phyloP scores from a whole-genome alignment of 2,888 invertebrate genomes.

The Mesorhabditis sp. region DNA sequence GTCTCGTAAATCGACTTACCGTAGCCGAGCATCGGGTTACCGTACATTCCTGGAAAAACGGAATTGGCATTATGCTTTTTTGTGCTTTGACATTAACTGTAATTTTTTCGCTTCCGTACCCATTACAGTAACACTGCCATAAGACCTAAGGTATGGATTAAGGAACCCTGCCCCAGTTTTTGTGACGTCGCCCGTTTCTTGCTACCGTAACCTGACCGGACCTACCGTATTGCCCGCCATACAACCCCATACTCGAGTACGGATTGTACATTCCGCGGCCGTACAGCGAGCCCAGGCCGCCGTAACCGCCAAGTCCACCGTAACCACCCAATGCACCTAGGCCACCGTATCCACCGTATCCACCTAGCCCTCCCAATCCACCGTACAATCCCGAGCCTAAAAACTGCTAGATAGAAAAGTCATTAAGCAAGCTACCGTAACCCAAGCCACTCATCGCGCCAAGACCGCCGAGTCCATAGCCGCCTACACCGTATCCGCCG shows the following conservation, averaged over 20 bases:
- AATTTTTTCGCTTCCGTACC: neutral
- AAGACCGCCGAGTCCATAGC: neutral
- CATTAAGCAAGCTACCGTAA: too few relatives aligned
- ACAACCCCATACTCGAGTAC: neutral
- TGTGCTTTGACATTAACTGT: neutral
- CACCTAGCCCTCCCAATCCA: neutral
- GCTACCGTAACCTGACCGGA: too few relatives aligned
- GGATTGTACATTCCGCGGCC: neutral
- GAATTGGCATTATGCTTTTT: neutral
- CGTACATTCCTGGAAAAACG: neutral
- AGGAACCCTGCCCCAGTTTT: too few relatives aligned
- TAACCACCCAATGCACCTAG: neutral
- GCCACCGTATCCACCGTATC: neutral
- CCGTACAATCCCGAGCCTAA: too few relatives aligned
- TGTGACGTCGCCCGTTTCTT: too few relatives aligned
- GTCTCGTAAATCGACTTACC: conserved; percentile 2
- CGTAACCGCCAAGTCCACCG: neutral
- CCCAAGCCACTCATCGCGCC: neutral
- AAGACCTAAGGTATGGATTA: too few relatives aligned
- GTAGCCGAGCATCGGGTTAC: neutral
- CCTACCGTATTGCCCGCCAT: neutral
- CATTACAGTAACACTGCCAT: too few relatives aligned
- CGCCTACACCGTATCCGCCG: neutral
- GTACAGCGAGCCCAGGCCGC: neutral
- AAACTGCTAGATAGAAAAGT: too few relatives aligned